These are phyloP conservation scores for Lasioglossum zephyrum DNA, from an alignment of 2,888 invertebrate species.

Conservation along the genomic window DNA sequence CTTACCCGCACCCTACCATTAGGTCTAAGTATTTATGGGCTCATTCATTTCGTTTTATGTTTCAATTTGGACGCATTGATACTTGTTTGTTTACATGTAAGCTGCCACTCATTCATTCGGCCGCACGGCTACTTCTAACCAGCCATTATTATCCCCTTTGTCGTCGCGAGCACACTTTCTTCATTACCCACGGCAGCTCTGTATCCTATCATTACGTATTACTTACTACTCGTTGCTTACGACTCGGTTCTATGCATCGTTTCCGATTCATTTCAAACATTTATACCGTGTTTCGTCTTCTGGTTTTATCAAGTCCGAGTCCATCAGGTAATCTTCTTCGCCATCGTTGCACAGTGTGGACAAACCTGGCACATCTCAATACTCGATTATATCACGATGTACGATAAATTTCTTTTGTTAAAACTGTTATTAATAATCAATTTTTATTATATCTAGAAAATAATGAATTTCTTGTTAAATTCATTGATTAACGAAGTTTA, in stretches of 20 bases:
- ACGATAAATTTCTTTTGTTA: too few relatives aligned
- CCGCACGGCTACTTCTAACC: conserved; percentile 70
- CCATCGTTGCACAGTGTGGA: background rate
- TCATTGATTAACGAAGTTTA: too few relatives aligned
- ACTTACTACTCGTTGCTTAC: conserved; percentile 44
- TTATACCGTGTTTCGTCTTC: background rate
- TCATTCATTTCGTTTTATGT: conserved; percentile 81
- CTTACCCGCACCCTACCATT: conserved; percentile 83
- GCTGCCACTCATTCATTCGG: conserved; percentile 64
- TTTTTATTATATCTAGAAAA: too few relatives aligned
- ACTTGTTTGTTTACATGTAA: conserved; percentile 83
- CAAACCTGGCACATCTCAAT: too few relatives aligned
- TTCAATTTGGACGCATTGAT: conserved; percentile 84
- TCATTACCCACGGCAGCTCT: conserved; percentile 39
- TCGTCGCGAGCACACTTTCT: conserved; percentile 54
- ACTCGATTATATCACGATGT: too few relatives aligned
- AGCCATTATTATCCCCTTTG: conserved; percentile 79
- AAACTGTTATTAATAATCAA: too few relatives aligned
- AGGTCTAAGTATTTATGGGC: conserved; percentile 82
- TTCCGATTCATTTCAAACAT: background rate
- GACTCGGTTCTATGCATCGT: background rate
- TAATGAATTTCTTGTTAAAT: too few relatives aligned
- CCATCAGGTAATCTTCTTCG: background rate
- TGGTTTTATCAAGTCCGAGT: background rate
- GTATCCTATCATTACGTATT: conserved; percentile 56